A percentile compares a stretch with the other conserved stretches of the same genome.
Conservation (phyloP, 2,888 invertebrate genomes). For the Limnephilus lunatus region DNA sequence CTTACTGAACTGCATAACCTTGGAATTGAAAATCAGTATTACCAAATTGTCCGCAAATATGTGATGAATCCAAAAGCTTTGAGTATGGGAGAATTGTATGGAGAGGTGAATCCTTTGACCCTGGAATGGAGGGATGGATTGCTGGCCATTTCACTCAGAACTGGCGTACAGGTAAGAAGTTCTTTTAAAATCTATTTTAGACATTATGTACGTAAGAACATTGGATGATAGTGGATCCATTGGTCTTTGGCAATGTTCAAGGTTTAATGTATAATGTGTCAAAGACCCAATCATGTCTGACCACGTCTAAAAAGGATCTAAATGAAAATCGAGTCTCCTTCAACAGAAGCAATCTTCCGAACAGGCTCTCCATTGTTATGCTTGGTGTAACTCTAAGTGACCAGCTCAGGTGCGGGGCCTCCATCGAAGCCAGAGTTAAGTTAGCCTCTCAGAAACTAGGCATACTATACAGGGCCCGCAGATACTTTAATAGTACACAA, state of each 20-base stretch:
- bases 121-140: conserved; percentile 95
- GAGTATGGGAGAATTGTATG: conserved; percentile 91
- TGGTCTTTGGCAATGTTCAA: background rate
- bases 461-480: no score
- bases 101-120: conserved; percentile 89
- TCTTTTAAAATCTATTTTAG: background rate
- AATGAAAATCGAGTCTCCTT: no score
- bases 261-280: background rate
- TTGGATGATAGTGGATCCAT: background rate
- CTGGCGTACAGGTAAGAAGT: conserved; percentile 73
- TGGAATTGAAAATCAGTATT: conserved; percentile 80
- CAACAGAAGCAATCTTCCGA: no score
- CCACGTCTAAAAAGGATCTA: no score
- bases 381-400: no score
- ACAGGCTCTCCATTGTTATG: no score
- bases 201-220: background rate
- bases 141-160: conserved; percentile 78
- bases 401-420: no score
- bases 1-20: conserved; percentile 81
- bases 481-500: no score
- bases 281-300: no score
- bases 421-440: no score
- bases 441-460: no score
- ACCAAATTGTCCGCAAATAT: conserved; percentile 85
- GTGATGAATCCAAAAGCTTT: conserved; percentile 94